Percentiles rank a stretch among this genome's conserved stretches.
Conservation (phyloP, 2,113 vertebrate genomes). For the Rhinoptilus africanus region DNA sequence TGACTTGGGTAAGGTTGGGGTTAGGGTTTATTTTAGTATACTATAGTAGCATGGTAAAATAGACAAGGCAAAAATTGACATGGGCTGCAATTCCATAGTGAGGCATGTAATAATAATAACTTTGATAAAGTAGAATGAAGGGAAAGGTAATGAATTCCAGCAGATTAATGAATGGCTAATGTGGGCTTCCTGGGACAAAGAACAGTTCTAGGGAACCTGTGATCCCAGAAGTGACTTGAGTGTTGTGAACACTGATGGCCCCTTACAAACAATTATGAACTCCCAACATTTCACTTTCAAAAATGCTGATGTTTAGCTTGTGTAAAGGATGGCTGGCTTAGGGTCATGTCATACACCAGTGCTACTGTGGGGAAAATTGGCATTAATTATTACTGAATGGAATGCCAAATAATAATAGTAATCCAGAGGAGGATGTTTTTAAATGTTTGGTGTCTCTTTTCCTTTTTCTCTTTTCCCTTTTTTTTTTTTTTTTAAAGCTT, state of each 20-base stretch:
- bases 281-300: not conserved
- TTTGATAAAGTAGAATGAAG: not conserved
- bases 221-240: not conserved
- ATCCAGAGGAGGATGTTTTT: not conserved
- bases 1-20: not conserved
- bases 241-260: not conserved
- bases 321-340: not conserved
- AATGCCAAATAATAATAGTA: not conserved
- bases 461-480: no score
- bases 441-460: not conserved
- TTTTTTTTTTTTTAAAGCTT: not conserved
- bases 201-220: not conserved
- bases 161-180: not conserved
- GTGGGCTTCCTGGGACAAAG: not conserved
- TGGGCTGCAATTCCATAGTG: not conserved
- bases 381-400: not conserved
- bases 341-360: not conserved
- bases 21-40: not conserved
- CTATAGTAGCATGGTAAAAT: not conserved
- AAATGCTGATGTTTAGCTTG: not conserved
- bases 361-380: conserved; percentile 11
- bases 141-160: not conserved
- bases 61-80: not conserved
- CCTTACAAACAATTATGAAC: not conserved
- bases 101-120: not conserved